These are phyloP conservation scores for Danionella cerebrum DNA, from an alignment of 2,113 vertebrate species.

Conservation along the genomic window DNA sequence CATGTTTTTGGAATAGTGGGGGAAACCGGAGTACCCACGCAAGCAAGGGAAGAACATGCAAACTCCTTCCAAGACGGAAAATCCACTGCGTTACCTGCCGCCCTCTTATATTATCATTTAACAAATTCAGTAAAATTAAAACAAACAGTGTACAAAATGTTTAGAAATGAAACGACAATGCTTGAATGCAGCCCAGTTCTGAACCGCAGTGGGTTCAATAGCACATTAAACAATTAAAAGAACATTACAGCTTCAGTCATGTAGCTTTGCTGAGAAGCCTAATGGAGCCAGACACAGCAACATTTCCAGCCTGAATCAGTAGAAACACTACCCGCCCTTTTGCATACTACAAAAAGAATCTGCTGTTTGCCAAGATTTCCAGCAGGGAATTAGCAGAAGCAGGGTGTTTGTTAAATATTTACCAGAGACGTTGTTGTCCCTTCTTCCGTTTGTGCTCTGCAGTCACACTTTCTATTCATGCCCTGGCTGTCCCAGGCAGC, in stretches of 20 bases:
- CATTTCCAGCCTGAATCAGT: not conserved
- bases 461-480: conserved; percentile 1
- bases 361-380: conserved; percentile 1
- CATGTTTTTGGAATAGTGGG: too few relatives aligned
- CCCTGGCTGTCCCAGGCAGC: not conserved
- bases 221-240: not conserved
- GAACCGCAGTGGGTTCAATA: not conserved
- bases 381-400: conserved; percentile 11
- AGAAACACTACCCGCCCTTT: not conserved
- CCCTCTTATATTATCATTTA: too few relatives aligned
- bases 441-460: not conserved
- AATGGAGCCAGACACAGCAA: not conserved
- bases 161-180: not conserved
- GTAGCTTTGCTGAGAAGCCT: not conserved
- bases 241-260: not conserved
- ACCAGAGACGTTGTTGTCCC: conserved; percentile 20
- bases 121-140: too few relatives aligned
- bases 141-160: not conserved
- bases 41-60: too few relatives aligned
- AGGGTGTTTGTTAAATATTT: conserved; percentile 29
- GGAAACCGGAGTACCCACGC: too few relatives aligned
- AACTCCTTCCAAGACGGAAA: too few relatives aligned
- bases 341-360: not conserved
- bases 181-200: not conserved
- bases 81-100: too few relatives aligned